Percentiles rank a stretch among this genome's conserved stretches.
Conservation (phyloP, 2,888 invertebrate genomes). For the Tridacna gigas region DNA sequence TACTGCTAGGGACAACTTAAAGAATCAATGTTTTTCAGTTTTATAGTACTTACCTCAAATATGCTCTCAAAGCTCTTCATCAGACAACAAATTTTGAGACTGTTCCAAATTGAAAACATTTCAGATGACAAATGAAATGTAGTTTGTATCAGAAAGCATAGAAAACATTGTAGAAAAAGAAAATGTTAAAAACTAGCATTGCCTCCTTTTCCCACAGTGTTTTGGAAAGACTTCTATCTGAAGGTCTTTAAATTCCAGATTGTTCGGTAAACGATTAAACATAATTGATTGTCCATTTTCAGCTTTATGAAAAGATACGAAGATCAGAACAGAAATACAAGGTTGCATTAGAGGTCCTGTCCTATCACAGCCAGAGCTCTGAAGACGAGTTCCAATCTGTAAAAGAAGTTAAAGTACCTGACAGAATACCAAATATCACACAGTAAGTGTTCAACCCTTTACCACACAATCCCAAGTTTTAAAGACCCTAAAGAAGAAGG, state of each 20-base stretch:
- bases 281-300: constrained; percentile 27
- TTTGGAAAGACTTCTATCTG: no score
- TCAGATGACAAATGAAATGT: no score
- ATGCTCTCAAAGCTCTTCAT: no score
- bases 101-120: no score
- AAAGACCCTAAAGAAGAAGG: neutral
- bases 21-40: no score
- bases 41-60: no score
- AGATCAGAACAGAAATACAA: constrained; percentile 93
- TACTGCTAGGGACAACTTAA: no score
- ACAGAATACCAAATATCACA: constrained; percentile 72
- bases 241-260: no score
- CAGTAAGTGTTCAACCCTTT: constrained; percentile 65
- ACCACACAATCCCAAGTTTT: neutral
- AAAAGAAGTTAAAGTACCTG: constrained; percentile 72
- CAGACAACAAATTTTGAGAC: no score
- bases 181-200: neutral
- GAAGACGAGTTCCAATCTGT: constrained; percentile 87
- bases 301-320: constrained; percentile 92
- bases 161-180: neutral
- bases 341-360: constrained; percentile 92
- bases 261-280: no score
- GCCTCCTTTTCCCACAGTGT: no score
- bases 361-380: constrained; percentile 92
- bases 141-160: neutral